phyloP scores from a whole-genome alignment of 2,113 vertebrate genomes.

The Callocephalon fimbriatum region DNA sequence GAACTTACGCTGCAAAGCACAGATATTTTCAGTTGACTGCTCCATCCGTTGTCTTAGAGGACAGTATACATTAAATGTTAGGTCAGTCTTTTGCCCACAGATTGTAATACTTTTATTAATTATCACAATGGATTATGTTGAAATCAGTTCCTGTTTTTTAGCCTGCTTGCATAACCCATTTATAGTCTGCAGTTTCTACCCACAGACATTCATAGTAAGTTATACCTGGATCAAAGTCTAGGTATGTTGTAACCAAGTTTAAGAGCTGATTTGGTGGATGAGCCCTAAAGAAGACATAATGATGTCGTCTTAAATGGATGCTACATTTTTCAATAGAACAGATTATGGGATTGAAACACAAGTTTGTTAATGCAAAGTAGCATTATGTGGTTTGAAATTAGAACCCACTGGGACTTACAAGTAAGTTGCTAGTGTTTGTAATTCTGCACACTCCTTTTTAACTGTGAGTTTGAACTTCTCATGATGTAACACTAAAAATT shows the following conservation, averaged over 20 bases:
- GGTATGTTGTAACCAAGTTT: background rate
- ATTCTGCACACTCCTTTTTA: background rate
- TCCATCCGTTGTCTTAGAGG: background rate
- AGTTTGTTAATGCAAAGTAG: background rate
- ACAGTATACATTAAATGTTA: background rate
- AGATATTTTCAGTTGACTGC: background rate
- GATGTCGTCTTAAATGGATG: background rate
- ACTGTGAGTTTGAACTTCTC: background rate
- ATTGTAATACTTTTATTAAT: background rate
- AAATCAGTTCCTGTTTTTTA: background rate
- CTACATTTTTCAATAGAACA: background rate
- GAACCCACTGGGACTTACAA: background rate
- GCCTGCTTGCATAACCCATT: background rate
- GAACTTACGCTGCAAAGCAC: background rate
- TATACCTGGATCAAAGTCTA: background rate
- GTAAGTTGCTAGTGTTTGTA: background rate
- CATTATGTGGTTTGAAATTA: background rate
- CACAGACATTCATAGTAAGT: background rate
- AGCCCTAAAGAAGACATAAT: background rate
- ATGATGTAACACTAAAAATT: background rate
- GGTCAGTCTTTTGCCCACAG: background rate
- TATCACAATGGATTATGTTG: background rate
- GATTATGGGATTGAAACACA: background rate
- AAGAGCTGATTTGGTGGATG: background rate
- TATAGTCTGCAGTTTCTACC: background rate